Evolutionary conservation across 2,797 vertebrate species (phyloP), one percentile per base, ranked within the genome.

Genomic region (Cetoscarus ocellatus): DNA sequence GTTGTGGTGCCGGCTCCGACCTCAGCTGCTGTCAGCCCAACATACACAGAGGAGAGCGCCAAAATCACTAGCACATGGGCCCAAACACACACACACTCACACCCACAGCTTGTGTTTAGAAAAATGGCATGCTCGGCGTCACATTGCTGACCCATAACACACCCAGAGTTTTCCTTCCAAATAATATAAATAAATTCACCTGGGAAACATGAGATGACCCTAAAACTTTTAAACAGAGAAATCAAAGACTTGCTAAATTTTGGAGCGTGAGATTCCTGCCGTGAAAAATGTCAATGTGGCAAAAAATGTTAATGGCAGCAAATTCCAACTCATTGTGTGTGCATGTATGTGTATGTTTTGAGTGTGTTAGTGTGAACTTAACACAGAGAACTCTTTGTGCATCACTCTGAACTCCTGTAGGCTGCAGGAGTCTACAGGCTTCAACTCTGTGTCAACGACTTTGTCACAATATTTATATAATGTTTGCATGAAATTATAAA

Each of bases 61-160:
- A 52, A 92, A 94, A 93, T 92, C 88, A 93, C 91, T 92, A 75
- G 86, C 93, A 95, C 88, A 93, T 93, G 91, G 85, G 70, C 69
- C 52, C 35, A 67, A 69, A 80, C 62, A 70, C 83, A 57, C 73
- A 67, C 79, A 67, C 79, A 54, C 58, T 60, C 14, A 79, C 61
- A 67, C 75, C 59, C 73, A 62, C 70, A 42, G 59, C 61, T 67
- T 64, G 54, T 88, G 88, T 91, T 91, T 89, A 66, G 85, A 81
- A 51, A 86, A 89, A 59, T 8, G 68, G 63, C 80, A 84, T 68
- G 75, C 39, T 81, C 76, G 36, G 53, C 48, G 36, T 45, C 67
- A 67, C 54, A 54, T 67, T 62, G 12, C 58, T 82, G 83, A 90
- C 89, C 87, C 58, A 58, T 60, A 42, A 76, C 64, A 59, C 63